Percentiles rank a stretch among this genome's conserved stretches.
These are phyloP conservation scores for Anthoscopus minutus DNA, from an alignment of 2,113 vertebrate genomes.

Conservation along the genomic window DNA sequence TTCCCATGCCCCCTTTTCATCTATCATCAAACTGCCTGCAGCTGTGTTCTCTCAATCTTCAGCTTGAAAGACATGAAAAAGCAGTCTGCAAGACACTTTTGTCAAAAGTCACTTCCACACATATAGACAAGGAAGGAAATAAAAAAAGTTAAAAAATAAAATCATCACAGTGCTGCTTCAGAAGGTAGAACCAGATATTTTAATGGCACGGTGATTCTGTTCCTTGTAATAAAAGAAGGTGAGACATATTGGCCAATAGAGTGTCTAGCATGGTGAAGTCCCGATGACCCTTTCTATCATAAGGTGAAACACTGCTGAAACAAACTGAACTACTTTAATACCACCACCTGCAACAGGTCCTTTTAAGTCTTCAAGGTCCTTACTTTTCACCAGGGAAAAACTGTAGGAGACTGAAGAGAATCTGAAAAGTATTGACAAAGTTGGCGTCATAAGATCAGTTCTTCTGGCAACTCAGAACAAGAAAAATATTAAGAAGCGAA, in stretches of 20 bases:
- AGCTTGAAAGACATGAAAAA: conserved; percentile 12
- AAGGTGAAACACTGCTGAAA: not conserved
- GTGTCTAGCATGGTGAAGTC: not conserved
- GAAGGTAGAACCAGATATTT: not conserved
- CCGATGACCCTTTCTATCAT: not conserved
- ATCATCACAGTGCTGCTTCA: not conserved
- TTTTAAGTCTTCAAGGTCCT: not conserved
- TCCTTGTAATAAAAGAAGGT: not conserved
- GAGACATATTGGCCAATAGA: not conserved
- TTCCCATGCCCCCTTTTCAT: not conserved
- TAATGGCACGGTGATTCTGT: not conserved
- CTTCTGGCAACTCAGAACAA: not conserved
- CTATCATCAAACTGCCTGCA: conserved; percentile 12
- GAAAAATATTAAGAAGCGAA: not conserved
- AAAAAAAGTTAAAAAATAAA: not conserved
- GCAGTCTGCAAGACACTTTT: not conserved
- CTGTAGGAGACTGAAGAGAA: not conserved
- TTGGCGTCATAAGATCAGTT: not conserved
- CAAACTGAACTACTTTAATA: not conserved
- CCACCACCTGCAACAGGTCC: not conserved
- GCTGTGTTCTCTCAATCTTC: not conserved
- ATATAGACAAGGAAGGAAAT: not conserved
- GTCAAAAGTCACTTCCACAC: conserved; percentile 2
- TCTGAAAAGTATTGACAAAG: not conserved
- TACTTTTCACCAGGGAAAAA: not conserved